These are phyloP conservation scores for Lordiphosa mommai DNA, from an alignment of 1,140 invertebrate species.

Conservation along the genomic window DNA sequence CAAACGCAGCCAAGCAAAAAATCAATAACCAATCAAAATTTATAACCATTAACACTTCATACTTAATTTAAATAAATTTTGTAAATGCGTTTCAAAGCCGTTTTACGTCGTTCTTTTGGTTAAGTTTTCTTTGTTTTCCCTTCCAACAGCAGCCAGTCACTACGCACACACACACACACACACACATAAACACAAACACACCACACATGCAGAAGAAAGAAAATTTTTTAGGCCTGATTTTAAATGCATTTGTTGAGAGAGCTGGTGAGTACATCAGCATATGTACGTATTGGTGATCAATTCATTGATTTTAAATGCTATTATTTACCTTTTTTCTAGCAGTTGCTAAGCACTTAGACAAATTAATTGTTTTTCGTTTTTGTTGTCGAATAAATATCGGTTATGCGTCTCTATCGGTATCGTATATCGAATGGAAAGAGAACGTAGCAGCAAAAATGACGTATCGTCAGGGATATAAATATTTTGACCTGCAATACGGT, in stretches of 20 bases:
- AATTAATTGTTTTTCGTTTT: constrained; percentile 1
- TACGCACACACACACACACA: constrained; percentile 39
- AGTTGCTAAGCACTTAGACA: constrained; percentile 22
- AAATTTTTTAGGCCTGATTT: constrained; percentile 30
- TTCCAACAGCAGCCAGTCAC: constrained; percentile 57
- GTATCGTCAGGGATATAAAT: too few species aligned
- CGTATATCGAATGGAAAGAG: too few species aligned
- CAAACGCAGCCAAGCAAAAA: constrained; percentile 46
- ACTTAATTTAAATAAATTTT: constrained; percentile 4
- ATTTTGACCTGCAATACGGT: too few species aligned
- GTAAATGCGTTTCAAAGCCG: constrained; percentile 44
- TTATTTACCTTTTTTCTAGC: constrained; percentile 33
- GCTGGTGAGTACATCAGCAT: too few species aligned
- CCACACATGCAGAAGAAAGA: constrained; percentile 28
- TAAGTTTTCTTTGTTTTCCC: constrained; percentile 77
- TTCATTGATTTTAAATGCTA: constrained; percentile 11
- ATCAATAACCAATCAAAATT: constrained; percentile 58
- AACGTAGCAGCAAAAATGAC: too few species aligned
- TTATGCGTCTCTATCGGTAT: too few species aligned
- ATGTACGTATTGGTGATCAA: neutral
- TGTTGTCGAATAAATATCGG: too few species aligned
- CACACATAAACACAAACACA: constrained; percentile 24
- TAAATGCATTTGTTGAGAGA: constrained; percentile 25
- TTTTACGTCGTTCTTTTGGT: constrained; percentile 71
- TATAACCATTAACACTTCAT: neutral